A percentile compares a stretch with the other conserved stretches of the same genome.
Evolutionary conservation across 1,140 invertebrate species (phyloP).

Genomic region (Pteromalus puparum): DNA sequence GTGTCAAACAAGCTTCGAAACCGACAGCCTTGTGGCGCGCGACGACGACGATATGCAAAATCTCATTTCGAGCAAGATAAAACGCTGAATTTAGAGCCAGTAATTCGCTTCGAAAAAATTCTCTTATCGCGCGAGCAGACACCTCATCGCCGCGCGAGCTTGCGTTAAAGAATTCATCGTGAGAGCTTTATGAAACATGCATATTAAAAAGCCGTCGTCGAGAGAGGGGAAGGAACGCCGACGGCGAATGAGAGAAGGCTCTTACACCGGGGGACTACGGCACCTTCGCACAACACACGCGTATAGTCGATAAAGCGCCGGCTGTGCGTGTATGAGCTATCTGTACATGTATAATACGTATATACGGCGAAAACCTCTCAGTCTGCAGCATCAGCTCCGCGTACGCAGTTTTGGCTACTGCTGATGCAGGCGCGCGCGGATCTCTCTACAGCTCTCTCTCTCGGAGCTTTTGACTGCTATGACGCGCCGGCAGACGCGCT

Average conservation of each 20-base stretch:
- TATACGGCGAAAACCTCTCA: not conserved
- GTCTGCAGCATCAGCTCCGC: not conserved
- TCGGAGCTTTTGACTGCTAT: not conserved
- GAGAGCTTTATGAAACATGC: not conserved
- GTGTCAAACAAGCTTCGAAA: no score
- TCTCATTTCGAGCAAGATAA: no score
- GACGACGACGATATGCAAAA: no score
- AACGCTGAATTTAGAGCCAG: not conserved
- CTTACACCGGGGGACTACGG: not conserved
- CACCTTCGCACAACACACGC: not conserved
- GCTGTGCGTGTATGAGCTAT: not conserved
- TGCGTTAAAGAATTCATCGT: not conserved
- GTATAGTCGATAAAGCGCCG: slow-evolving; percentile 1
- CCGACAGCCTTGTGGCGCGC: no score
- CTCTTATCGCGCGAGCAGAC: not conserved
- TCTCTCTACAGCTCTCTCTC: not conserved
- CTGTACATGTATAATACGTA: not conserved
- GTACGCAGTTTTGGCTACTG: not conserved
- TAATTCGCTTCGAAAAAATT: not conserved
- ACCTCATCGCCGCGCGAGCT: not conserved
- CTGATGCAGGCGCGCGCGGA: not conserved
- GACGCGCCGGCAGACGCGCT: not conserved
- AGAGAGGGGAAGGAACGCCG: not conserved
- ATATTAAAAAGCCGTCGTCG: not conserved
- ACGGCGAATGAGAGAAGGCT: not conserved